phyloP scores from a whole-genome alignment of 2,113 vertebrate genomes.

The Oncorhynchus tshawytscha region DNA sequence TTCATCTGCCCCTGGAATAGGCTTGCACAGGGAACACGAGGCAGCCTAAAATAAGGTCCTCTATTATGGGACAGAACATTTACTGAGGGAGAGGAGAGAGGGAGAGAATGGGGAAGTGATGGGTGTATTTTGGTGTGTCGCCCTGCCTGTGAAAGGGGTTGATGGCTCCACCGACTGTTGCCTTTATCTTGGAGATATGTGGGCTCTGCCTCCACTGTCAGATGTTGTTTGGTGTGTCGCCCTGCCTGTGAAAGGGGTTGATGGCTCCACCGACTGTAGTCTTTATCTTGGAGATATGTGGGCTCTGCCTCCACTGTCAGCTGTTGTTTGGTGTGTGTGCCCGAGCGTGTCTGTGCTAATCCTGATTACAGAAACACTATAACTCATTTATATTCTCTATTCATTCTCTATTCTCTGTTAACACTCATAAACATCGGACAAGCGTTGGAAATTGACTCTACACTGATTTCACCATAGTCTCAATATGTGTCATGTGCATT shows the following conservation, averaged over 20 bases:
- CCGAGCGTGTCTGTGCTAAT: constrained; percentile 4
- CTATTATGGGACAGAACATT: constrained; percentile 63
- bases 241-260: constrained; percentile 10
- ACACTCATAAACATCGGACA: too few relatives aligned
- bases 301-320: constrained; percentile 54
- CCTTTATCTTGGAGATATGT: constrained; percentile 60
- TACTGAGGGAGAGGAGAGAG: constrained; percentile 47
- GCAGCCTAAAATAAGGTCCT: constrained; percentile 73
- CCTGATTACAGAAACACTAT: not conserved
- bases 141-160: constrained; percentile 46
- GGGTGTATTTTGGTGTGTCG: constrained; percentile 65
- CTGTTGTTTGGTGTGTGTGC: constrained; percentile 58
- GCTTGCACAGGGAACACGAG: constrained; percentile 72
- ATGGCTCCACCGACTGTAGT: constrained; percentile 52
- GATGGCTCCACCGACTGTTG: constrained; percentile 54
- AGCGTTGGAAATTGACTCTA: too few relatives aligned
- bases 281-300: constrained; percentile 59
- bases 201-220: constrained; percentile 51
- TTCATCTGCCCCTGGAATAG: constrained; percentile 73
- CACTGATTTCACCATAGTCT: too few relatives aligned
- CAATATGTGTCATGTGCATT: too few relatives aligned
- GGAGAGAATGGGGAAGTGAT: constrained; percentile 53
- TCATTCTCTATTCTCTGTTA: too few relatives aligned
- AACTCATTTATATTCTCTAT: too few relatives aligned
- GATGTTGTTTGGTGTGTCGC: constrained; percentile 57